Evolutionary conservation across 2,888 invertebrate species (phyloP).

Genomic region (Tachystola acroxantha): DNA sequence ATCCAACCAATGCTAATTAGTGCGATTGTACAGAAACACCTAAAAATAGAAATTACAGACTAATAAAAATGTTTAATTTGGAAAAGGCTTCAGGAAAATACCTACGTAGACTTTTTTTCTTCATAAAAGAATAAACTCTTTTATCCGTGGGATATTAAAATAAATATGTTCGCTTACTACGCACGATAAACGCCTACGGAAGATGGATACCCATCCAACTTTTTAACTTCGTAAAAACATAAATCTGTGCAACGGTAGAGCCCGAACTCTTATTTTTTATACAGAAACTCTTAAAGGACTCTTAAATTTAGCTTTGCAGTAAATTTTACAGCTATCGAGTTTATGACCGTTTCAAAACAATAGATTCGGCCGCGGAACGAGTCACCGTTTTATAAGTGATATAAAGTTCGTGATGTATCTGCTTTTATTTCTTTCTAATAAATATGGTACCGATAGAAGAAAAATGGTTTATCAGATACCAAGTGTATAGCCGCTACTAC

Average conservation of each 20-base stretch:
- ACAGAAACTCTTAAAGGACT: neutral
- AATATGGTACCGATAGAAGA: no score
- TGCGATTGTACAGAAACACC: no score
- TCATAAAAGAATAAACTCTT: no score
- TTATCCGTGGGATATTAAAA: neutral
- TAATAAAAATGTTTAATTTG: no score
- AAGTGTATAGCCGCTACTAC: no score
- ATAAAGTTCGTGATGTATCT: neutral
- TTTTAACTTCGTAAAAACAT: constrained; percentile 1
- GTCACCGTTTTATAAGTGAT: neutral
- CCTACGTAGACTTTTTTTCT: no score
- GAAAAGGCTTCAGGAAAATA: no score
- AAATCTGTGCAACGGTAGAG: neutral
- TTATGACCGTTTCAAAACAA: constrained; percentile 36
- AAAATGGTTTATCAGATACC: no score
- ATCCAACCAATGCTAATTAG: no score
- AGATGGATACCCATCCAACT: constrained; percentile 1
- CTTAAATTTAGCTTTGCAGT: constrained; percentile 22
- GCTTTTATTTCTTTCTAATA: no score
- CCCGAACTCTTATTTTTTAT: neutral
- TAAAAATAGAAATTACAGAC: no score
- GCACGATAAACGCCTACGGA: neutral
- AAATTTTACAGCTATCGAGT: constrained; percentile 28
- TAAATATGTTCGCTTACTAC: neutral
- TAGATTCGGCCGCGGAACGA: constrained; percentile 20